Evolutionary conservation across 2,113 vertebrate species (phyloP).

Genomic region (Ardeotis arabs): DNA sequence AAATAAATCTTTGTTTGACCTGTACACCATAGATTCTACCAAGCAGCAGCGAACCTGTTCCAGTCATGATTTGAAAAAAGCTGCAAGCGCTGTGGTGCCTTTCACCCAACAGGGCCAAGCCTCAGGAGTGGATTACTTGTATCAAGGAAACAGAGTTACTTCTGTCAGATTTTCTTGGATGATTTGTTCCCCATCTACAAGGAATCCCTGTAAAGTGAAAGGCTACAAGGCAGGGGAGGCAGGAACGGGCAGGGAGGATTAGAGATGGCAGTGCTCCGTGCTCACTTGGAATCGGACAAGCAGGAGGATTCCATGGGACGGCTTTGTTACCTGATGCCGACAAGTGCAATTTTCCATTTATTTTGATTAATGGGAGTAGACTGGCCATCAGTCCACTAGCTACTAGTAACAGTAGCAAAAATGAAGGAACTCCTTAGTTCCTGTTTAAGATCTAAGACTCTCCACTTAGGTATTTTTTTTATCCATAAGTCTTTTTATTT

Average conservation of each 20-base stretch:
- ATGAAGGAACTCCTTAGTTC: neutral
- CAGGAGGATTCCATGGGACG: neutral
- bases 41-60: neutral
- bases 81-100: conserved; percentile 56
- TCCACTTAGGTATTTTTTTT: neutral
- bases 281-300: neutral
- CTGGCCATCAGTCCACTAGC: neutral
- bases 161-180: neutral
- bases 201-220: neutral
- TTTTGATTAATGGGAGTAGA: neutral
- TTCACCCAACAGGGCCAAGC: conserved; percentile 29
- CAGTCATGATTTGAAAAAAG: neutral
- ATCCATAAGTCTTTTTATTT: neutral
- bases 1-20: conserved; percentile 74
- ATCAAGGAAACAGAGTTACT: neutral
- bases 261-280: neutral
- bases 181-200: neutral
- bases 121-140: neutral
- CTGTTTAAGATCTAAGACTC: neutral
- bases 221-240: neutral
- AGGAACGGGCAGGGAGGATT: neutral
- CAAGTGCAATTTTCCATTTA: neutral
- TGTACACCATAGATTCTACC: neutral
- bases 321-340: neutral
- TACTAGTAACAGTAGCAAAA: neutral